Conservation (phyloP, 2,113 vertebrate species). For the Sinocyclocheilus grahami region DNA sequence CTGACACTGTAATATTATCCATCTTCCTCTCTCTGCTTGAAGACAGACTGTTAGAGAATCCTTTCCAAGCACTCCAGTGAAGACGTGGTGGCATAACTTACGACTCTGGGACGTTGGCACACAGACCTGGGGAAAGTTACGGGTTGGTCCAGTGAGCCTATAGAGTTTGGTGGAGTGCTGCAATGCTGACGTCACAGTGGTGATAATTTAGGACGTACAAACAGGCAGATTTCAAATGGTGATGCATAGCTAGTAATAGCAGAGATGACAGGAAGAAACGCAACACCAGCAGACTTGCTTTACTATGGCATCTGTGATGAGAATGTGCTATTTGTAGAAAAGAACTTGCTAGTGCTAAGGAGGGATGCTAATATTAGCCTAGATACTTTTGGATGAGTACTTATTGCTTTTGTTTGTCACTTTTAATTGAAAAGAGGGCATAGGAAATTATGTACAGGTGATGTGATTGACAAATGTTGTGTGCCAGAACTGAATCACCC, state of each 20-base stretch:
- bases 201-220: constrained; percentile 61
- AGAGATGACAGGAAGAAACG: constrained; percentile 66
- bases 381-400: not conserved
- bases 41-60: not conserved
- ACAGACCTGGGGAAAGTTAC: not conserved
- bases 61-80: not conserved
- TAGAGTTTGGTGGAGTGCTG: constrained; percentile 19
- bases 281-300: constrained; percentile 57
- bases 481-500: not conserved
- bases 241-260: constrained; percentile 32
- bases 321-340: constrained; percentile 63
- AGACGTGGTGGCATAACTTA: constrained; percentile 42
- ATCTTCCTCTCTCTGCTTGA: constrained; percentile 1
- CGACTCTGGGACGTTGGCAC: constrained; percentile 13
- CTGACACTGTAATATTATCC: not conserved
- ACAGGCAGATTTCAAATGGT: constrained; percentile 52
- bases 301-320: constrained; percentile 58
- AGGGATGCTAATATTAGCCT: constrained; percentile 27
- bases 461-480: not conserved
- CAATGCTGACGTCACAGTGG: constrained; percentile 27
- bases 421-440: not conserved
- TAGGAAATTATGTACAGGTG: not conserved
- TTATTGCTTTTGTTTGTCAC: not conserved
- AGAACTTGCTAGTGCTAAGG: constrained; percentile 38
- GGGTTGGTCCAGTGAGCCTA: constrained; percentile 12